Percentiles rank a stretch among this genome's conserved stretches.
phyloP scores from a whole-genome alignment of 2,113 vertebrate genomes.

The Pedionomus torquatus region DNA sequence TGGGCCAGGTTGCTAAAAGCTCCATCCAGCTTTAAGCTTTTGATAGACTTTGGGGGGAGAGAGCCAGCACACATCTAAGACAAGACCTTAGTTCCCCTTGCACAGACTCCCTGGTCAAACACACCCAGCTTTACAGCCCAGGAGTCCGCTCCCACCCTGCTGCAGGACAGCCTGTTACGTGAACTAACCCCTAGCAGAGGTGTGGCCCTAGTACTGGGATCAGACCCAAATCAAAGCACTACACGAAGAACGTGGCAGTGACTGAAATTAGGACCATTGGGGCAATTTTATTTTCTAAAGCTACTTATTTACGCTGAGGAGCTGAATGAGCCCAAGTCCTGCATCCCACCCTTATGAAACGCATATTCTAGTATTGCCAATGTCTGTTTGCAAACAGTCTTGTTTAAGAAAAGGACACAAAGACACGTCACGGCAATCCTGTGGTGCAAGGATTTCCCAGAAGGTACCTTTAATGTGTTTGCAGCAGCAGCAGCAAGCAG shows the following conservation, averaged over 20 bases:
- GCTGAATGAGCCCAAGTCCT: fast-evolving
- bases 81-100: background rate
- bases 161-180: background rate
- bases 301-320: too few relatives aligned
- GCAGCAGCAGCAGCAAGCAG: slow-evolving; percentile 63
- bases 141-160: fast-evolving
- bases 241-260: background rate
- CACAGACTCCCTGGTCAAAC: background rate
- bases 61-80: too few relatives aligned
- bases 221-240: background rate
- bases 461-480: slow-evolving; percentile 74
- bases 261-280: background rate
- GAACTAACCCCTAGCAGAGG: background rate
- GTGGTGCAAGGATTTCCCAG: slow-evolving; percentile 51
- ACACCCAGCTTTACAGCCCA: background rate
- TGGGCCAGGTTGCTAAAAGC: too few relatives aligned
- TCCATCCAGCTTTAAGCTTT: too few relatives aligned
- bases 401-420: slow-evolving; percentile 31
- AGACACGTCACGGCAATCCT: background rate
- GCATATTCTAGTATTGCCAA: too few relatives aligned
- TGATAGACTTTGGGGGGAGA: too few relatives aligned
- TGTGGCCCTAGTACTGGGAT: fast-evolving
- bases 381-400: background rate
- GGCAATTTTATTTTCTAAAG: background rate
- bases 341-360: background rate